Conservation (phyloP, 2,797 vertebrate genomes). For the Lophura swinhoii region DNA sequence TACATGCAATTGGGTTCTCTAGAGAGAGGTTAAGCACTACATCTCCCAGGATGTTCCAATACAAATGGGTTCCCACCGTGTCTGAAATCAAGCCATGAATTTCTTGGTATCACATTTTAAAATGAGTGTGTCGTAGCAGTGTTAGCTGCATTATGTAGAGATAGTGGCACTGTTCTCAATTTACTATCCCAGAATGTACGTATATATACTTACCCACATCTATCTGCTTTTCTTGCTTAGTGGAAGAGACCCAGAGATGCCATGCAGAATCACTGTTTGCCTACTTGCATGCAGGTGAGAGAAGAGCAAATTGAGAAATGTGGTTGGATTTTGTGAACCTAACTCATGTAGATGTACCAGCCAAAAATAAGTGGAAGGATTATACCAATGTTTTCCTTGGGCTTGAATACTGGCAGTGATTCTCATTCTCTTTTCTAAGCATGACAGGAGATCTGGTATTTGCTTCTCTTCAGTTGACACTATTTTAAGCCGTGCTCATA, state of each 20-base stretch:
- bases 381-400: background rate
- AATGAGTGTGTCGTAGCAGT: background rate
- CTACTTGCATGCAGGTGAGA: constrained; percentile 72
- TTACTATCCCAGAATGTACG: background rate
- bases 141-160: background rate
- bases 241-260: background rate
- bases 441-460: background rate
- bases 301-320: background rate
- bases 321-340: background rate
- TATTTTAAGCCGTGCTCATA: background rate
- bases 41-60: background rate
- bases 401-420: background rate
- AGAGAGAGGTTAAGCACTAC: background rate
- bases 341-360: background rate
- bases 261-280: constrained; percentile 65
- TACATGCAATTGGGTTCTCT: background rate
- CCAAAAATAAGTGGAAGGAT: background rate
- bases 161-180: background rate
- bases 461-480: background rate
- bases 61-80: background rate
- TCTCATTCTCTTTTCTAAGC: background rate
- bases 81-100: background rate
- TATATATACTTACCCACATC: background rate
- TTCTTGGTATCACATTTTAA: background rate
- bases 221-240: constrained; percentile 43